Conservation (phyloP, 2,797 vertebrate genomes). For the Esox lucius region DNA sequence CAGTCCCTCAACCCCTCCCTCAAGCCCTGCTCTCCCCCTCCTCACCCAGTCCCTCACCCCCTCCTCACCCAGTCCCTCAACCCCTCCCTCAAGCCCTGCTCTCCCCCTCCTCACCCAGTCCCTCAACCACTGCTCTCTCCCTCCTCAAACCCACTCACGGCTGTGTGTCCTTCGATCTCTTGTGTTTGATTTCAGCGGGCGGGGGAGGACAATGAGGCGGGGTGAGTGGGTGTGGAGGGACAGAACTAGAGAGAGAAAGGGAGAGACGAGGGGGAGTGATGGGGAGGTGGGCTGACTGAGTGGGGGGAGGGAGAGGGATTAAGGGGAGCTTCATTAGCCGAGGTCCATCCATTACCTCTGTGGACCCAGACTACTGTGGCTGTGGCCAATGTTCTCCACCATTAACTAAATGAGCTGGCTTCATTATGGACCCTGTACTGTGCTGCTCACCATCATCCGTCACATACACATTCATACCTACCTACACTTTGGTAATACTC, state of each 20-base stretch:
- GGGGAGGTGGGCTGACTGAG: slow-evolving; percentile 32
- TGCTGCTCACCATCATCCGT: slow-evolving; percentile 55
- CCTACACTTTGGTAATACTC: too few species aligned
- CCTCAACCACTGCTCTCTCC: too few species aligned
- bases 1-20: too few species aligned
- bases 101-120: too few species aligned
- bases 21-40: too few species aligned
- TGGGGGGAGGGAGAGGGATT: slow-evolving; percentile 22
- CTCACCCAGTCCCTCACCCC: too few species aligned
- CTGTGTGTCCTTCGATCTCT: slow-evolving; percentile 47
- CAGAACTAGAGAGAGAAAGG: too few species aligned
- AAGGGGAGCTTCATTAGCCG: slow-evolving; percentile 64
- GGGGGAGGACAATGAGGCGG: slow-evolving; percentile 34
- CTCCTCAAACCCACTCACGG: slow-evolving; percentile 16
- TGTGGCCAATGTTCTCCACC: slow-evolving; percentile 70
- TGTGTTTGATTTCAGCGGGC: slow-evolving; percentile 57
- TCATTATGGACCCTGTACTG: slow-evolving; percentile 66
- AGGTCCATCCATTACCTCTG: slow-evolving; percentile 74
- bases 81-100: too few species aligned
- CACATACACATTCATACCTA: slow-evolving; percentile 42
- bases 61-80: too few species aligned
- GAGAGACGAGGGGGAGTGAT: slow-evolving; percentile 35
- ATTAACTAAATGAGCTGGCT: slow-evolving; percentile 78
- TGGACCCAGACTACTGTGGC: slow-evolving; percentile 66
- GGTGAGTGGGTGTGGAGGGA: slow-evolving; percentile 30